phyloP scores from a whole-genome alignment of 2,888 invertebrate species.

The Minunthozetes semirufus region DNA sequence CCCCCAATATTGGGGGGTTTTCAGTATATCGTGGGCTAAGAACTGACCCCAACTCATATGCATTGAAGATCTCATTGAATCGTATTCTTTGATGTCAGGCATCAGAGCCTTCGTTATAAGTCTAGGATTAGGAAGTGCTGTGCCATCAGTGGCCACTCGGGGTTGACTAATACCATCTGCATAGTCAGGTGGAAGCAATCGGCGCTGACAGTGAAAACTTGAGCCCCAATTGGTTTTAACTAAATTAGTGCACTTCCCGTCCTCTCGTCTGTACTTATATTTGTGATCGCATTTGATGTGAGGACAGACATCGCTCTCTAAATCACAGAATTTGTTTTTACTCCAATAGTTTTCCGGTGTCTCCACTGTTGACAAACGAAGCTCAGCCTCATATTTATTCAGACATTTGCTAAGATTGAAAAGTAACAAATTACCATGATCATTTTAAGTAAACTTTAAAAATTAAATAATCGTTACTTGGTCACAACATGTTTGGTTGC shows the following conservation, averaged over 20 bases:
- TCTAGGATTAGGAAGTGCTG: constrained; percentile 46
- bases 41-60: constrained; percentile 49
- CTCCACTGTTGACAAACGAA: neutral
- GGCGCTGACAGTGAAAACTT: constrained; percentile 48
- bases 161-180: constrained; percentile 55
- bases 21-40: constrained; percentile 82
- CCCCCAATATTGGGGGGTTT: neutral
- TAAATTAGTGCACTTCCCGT: constrained; percentile 50
- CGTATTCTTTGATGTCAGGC: constrained; percentile 4
- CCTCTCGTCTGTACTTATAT: constrained; percentile 42
- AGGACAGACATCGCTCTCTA: neutral
- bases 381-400: neutral
- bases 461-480: neutral
- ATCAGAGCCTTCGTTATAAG: constrained; percentile 3
- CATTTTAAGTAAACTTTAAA: neutral
- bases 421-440: neutral
- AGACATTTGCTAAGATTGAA: neutral
- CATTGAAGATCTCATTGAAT: constrained; percentile 17
- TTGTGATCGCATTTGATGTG: constrained; percentile 1
- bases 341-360: neutral
- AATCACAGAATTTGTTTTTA: neutral
- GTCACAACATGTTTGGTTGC: too few species aligned
- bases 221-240: constrained; percentile 49
- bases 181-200: constrained; percentile 50
- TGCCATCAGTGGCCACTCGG: constrained; percentile 53